phyloP scores from a whole-genome alignment of 2,113 vertebrate species.

The Chlorocebus sabaeus region DNA sequence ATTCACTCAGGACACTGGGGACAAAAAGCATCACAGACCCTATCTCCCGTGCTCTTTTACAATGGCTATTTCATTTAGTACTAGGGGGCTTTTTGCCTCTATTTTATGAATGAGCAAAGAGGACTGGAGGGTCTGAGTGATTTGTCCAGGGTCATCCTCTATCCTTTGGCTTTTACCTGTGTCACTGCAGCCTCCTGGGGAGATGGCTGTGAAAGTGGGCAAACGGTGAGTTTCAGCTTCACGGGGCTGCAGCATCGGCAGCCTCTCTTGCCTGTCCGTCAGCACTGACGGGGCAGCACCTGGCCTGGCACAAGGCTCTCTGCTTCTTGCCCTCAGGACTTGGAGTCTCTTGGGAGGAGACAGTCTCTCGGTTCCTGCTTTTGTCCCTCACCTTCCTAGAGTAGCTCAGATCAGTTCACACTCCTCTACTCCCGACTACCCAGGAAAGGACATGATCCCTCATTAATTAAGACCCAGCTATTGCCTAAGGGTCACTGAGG shows the following conservation, averaged over 20 bases:
- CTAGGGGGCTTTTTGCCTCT: not conserved
- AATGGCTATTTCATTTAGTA: not conserved
- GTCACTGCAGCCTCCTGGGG: not conserved
- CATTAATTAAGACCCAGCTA: not conserved
- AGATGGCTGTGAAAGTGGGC: not conserved
- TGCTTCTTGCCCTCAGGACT: not conserved
- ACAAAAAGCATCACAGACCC: not conserved
- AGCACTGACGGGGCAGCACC: not conserved
- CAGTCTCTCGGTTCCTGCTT: not conserved
- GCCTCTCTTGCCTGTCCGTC: not conserved
- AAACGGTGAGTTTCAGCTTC: not conserved
- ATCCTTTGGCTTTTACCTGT: not conserved
- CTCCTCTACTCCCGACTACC: no score
- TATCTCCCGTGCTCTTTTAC: not conserved
- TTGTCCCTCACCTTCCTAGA: not conserved
- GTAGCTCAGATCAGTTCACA: not conserved
- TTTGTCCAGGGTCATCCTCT: not conserved
- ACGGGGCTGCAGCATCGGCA: fast-evolving
- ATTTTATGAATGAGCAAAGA: not conserved
- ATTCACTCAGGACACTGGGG: not conserved
- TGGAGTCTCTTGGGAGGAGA: not conserved
- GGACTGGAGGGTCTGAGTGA: not conserved
- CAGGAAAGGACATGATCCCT: not conserved
- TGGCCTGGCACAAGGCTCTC: not conserved
- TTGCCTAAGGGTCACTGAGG: not conserved